Evolutionary conservation across 2,797 vertebrate genomes (phyloP).

Genomic region (Manis javanica): DNA sequence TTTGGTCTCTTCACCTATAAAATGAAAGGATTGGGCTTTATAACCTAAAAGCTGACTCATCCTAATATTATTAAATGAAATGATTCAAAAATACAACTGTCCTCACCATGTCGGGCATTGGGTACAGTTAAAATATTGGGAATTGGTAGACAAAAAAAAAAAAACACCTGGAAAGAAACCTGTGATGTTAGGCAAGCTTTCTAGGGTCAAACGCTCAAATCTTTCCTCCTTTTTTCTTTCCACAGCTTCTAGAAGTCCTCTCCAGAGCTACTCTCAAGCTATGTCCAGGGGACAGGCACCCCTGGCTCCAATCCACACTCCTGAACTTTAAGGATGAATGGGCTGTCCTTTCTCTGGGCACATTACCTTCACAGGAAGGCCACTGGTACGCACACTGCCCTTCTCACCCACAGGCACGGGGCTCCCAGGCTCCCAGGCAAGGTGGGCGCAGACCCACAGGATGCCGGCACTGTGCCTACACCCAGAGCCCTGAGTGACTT

Average conservation of each 20-base stretch:
- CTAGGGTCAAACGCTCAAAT: background rate
- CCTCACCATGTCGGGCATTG: background rate
- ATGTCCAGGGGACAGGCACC: constrained; percentile 91
- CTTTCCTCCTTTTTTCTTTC: constrained; percentile 63
- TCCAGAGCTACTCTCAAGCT: constrained; percentile 83
- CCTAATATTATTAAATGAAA: background rate
- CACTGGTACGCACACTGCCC: constrained; percentile 32
- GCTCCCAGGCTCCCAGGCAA: constrained; percentile 16
- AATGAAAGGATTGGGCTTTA: background rate
- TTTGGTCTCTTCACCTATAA: background rate
- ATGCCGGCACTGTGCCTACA: accelerated
- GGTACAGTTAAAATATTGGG: background rate
- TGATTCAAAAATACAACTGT: background rate
- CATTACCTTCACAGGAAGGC: constrained; percentile 65
- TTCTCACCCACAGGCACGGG: background rate
- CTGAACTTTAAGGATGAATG: constrained; percentile 92
- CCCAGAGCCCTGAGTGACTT: background rate
- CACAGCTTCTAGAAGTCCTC: constrained; percentile 88
- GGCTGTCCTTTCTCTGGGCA: background rate
- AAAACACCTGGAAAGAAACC: background rate
- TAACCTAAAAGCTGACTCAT: background rate
- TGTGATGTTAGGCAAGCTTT: background rate
- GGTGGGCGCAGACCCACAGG: background rate
- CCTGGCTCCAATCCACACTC: constrained; percentile 95
- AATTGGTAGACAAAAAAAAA: background rate